phyloP scores from a whole-genome alignment of 2,113 vertebrate genomes.

The Reinhardtius hippoglossoides region DNA sequence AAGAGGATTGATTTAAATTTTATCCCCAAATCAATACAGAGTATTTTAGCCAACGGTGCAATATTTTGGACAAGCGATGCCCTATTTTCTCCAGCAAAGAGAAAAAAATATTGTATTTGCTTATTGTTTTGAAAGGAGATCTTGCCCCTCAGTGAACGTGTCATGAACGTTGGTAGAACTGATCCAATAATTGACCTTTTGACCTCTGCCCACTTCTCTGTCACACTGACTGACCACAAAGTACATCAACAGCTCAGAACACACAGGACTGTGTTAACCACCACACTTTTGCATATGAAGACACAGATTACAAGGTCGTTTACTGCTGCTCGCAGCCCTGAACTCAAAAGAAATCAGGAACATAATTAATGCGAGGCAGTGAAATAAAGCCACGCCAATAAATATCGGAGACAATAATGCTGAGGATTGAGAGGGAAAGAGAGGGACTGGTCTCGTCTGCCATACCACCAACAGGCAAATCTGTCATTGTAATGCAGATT shows the following conservation, averaged over 20 bases:
- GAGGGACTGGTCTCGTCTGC: conserved; percentile 48
- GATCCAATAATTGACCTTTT: not conserved
- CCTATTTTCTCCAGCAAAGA: too few species aligned
- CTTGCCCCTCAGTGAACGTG: too few species aligned
- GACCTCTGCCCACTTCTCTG: conserved; percentile 7
- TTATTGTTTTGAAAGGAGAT: too few species aligned
- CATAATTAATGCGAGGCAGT: conserved; percentile 14
- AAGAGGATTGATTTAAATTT: too few species aligned
- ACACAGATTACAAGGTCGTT: not conserved
- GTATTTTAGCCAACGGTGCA: too few species aligned
- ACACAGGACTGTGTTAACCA: not conserved
- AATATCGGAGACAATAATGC: conserved; percentile 56
- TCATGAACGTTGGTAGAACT: too few species aligned
- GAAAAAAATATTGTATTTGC: too few species aligned
- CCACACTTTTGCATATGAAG: conserved; percentile 1
- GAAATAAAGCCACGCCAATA: conserved; percentile 9
- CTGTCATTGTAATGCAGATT: conserved; percentile 74
- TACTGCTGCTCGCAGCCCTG: not conserved
- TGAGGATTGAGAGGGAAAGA: conserved; percentile 40
- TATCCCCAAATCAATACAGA: not conserved
- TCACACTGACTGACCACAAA: not conserved
- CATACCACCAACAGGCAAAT: conserved; percentile 49
- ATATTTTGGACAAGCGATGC: not conserved
- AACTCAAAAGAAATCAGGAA: not conserved
- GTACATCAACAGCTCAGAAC: not conserved